Conservation (phyloP, 1,140 invertebrate species). For the Drosophila nikananu region DNA sequence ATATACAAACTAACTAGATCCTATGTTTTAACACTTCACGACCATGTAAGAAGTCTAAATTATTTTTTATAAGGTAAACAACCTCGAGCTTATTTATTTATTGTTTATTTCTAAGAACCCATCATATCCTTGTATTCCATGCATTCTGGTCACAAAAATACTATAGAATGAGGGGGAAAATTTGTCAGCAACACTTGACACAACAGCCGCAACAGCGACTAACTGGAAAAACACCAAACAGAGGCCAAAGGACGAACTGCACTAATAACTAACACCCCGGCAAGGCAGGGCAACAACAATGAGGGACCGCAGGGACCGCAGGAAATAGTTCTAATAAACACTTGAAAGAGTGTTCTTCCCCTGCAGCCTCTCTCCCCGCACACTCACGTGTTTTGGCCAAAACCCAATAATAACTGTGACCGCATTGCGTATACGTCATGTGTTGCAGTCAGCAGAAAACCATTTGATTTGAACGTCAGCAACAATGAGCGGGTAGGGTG, state of each 20-base stretch:
- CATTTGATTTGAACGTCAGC: slow-evolving; percentile 33
- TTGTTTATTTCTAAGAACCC: not conserved
- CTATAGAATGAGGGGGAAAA: slow-evolving; percentile 19
- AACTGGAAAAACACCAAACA: slow-evolving; percentile 27
- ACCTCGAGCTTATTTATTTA: not conserved
- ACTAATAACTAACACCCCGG: slow-evolving; percentile 72
- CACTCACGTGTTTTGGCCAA: slow-evolving; percentile 14
- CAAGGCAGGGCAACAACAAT: slow-evolving; percentile 12
- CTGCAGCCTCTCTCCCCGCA: not conserved
- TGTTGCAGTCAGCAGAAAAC: slow-evolving; percentile 52
- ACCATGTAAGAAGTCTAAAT: not conserved
- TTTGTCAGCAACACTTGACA: slow-evolving; percentile 71
- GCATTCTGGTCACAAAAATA: not conserved
- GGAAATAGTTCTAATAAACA: slow-evolving; percentile 52
- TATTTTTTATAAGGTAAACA: not conserved
- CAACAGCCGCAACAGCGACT: slow-evolving; percentile 62
- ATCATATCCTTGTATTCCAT: not conserved
- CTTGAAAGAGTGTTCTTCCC: slow-evolving; percentile 23
- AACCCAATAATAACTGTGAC: slow-evolving; percentile 71
- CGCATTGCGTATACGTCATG: slow-evolving; percentile 79
- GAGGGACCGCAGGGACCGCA: slow-evolving; percentile 17
- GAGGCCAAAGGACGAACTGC: slow-evolving; percentile 58
- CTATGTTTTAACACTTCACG: no score
- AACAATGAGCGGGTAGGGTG: slow-evolving; percentile 16
- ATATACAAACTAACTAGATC: no score